Base-by-base conservation (phyloP, 2,888 invertebrate species). In the Phania funesta region DNA sequence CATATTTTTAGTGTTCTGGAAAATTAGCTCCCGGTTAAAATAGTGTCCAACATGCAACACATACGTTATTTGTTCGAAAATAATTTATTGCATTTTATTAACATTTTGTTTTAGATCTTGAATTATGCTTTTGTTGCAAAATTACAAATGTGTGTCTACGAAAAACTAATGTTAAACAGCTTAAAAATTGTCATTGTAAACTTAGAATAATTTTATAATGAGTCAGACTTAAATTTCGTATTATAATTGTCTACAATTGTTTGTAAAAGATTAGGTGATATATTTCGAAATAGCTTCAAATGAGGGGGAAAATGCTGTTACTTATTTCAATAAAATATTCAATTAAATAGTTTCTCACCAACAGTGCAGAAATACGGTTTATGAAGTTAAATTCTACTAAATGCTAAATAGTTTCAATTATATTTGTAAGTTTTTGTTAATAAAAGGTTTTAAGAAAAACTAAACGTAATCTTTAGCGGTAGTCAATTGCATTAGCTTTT, bases 21-120 rank as follows among this genome's bases (percentile, higher is more conserved):
- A 9, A 38, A 73, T 18, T 58, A 73, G 78, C 78, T 79, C 71
- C 78, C 58, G 78, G 65, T 67, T 65, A 79, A 44, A 64, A 73
- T 52, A 44, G 16, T 44, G 52, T 41, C 50, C 29, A 46, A 62
- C 68, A 35, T 52, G 60, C 11, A 68, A 77, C 58, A 62, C 35
- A 35, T 56, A 54, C 41, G 68, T 35, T 77, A 41, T 78, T 64
- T 44, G 29, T 62, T 54, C 9, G 41, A 24, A 58, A 58, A 35
- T 79, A 79, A 79, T 79, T 79, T 73, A 79, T 77, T 46, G 44
- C 11, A 44, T 68, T 52, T 62, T 50, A 60, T 60, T 44, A 24
- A 24, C 24, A 68, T 20, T 67, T 62, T 29, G 60, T 11, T 73
- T 46, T 38, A 26, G n/a, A 4, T 48, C 44, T 60, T 41, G 18